These are phyloP conservation scores for Salvelinus namaycush DNA, from an alignment of 2,113 vertebrate species.

Conservation along the genomic window DNA sequence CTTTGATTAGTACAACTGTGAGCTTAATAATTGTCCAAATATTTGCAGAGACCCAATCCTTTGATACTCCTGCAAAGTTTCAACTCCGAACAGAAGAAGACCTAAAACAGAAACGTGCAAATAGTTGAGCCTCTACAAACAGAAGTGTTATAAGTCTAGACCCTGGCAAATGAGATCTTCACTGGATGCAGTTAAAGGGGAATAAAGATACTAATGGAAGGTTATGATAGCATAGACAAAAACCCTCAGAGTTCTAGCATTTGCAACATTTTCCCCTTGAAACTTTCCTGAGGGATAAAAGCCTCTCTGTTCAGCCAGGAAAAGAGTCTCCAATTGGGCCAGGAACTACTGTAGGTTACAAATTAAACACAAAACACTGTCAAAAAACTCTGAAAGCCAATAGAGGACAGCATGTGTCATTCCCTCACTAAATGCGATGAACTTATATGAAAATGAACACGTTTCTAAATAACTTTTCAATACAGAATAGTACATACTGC, in stretches of 20 bases:
- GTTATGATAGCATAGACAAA: neutral
- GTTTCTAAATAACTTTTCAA: too few species aligned
- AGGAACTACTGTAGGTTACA: neutral
- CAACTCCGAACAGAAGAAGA: neutral
- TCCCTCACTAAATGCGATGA: neutral
- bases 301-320: conserved; percentile 5
- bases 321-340: neutral
- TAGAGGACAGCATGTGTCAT: neutral
- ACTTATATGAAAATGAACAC: neutral
- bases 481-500: too few species aligned
- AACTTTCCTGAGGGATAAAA: neutral
- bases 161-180: conserved; percentile 37
- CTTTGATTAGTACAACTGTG: too few species aligned
- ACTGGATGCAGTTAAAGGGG: conserved; percentile 28
- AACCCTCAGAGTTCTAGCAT: neutral
- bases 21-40: too few species aligned
- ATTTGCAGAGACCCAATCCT: too few species aligned
- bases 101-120: neutral
- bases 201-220: neutral
- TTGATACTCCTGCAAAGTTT: too few species aligned
- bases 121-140: neutral
- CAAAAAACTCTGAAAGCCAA: neutral
- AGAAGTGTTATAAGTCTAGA: conserved; percentile 8
- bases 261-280: neutral
- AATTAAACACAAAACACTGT: conserved; percentile 1